Base-by-base conservation (phyloP, 2,888 invertebrate genomes). In the Rhogogaster chlorosoma region DNA sequence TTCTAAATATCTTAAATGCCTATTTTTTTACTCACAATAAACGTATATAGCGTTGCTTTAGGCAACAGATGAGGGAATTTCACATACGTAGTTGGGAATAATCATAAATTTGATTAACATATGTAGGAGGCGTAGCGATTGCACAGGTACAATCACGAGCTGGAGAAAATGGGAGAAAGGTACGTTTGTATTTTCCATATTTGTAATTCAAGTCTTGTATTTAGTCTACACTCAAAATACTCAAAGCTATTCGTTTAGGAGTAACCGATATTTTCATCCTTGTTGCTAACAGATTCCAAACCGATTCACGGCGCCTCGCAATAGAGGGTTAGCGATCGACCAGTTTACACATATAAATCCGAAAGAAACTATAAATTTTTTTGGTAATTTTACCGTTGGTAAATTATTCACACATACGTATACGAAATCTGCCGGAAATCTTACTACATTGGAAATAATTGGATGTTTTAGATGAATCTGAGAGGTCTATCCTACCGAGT, bases 91-190 rank as follows among this genome's bases (percentile, higher is more conserved):
- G 9, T 73, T 38, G 12, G 7, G 12, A 22, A 10, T 73, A 73
- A 73, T 73, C 26, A 42, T 22, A 12, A 3, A 26, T 73, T 42
- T 38, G 22, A 73, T 42, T 26, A 38, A 26, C 71, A 71, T 15
- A 10, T 45, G 49, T 32, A 77, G 78, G 15, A 57, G 80, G 38
- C 61, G 57, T 61, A 38, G 49, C 12, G 45, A 61, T 38, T n/a
- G n/a, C 22, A 80, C 57, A 61, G 38, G 12, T 57, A 22, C 57
- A 61, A 61, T 42, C 38, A 61, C 57, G 61, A 57, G 80, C 57
- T 38, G 80, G 80, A 29, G 80, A 61, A 80, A 38, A 80, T 15
- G 36, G 61, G 2, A n/a, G 15, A 36, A 18, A 80, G 80, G 80
- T 78, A 22, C 18, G 78, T 42, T 36, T 32, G 36, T 38, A 29